Conservation (phyloP, 2,888 invertebrate species). For the Buathra laborator region DNA sequence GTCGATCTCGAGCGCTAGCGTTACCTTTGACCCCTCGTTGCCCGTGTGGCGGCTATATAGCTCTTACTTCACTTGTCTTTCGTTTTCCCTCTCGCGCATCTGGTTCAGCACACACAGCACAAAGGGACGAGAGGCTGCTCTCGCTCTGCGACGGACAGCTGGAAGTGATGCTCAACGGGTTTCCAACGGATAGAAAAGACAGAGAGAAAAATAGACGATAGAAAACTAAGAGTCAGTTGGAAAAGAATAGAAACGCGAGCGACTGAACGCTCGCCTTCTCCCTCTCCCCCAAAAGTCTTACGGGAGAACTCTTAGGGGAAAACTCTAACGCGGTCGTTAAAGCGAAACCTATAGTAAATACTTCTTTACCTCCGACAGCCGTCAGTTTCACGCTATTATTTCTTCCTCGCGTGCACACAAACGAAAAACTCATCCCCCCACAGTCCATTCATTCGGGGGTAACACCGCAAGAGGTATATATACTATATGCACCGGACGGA, state of each 20-base stretch:
- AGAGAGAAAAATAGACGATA: conserved; percentile 74
- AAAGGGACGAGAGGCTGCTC: conserved; percentile 65
- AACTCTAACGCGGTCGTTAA: conserved; percentile 70
- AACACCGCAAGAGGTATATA: neutral
- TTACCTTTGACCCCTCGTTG: conserved; percentile 56
- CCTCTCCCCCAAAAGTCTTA: conserved; percentile 51
- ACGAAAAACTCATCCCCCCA: conserved; percentile 39
- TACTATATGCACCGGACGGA: neutral
- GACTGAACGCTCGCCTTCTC: conserved; percentile 54
- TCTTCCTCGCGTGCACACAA: conserved; percentile 62
- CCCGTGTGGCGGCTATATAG: conserved; percentile 29
- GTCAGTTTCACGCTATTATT: conserved; percentile 77
- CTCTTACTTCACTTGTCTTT: conserved; percentile 53
- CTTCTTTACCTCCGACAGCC: conserved; percentile 70
- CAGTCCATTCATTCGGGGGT: neutral
- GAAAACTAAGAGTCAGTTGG: conserved; percentile 38
- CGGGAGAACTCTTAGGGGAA: conserved; percentile 64
- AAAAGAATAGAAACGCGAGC: conserved; percentile 29
- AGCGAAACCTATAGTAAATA: conserved; percentile 60
- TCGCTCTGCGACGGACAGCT: conserved; percentile 75
- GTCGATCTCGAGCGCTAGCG: conserved; percentile 22
- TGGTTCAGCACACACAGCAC: conserved; percentile 65
- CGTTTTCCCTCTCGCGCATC: conserved; percentile 53
- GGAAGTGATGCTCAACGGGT: conserved; percentile 77
- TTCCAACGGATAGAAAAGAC: conserved; percentile 72